Conservation (phyloP, 2,113 vertebrate species). For the Mormoops blainvillei region DNA sequence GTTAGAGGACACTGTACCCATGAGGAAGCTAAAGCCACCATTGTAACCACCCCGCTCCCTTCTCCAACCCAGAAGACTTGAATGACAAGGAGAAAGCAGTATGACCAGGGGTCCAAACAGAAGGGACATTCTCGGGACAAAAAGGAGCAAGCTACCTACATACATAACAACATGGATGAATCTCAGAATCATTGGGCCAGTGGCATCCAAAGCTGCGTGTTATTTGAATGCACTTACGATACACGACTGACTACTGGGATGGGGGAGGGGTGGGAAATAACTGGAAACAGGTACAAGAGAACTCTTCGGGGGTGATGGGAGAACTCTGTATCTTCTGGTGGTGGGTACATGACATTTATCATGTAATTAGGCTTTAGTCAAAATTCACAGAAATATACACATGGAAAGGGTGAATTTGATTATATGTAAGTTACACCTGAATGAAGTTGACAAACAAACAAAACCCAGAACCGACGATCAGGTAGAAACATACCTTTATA, state of each 20-base stretch:
- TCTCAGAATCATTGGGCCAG: not conserved
- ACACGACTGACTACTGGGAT: accelerated
- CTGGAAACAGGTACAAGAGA: accelerated
- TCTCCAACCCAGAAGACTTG: not conserved
- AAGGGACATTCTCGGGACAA: not conserved
- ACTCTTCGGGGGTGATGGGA: not conserved
- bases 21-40: not conserved
- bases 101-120: not conserved
- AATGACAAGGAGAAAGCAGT: not conserved
- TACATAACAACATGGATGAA: not conserved
- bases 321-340: not conserved
- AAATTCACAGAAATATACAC: not conserved
- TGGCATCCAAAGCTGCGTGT: too few relatives aligned
- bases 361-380: not conserved
- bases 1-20: accelerated
- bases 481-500: not conserved
- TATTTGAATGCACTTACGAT: accelerated
- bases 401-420: not conserved
- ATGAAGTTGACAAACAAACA: not conserved
- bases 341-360: not conserved
- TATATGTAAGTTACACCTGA: not conserved
- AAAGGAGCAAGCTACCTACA: not conserved
- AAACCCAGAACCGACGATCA: not conserved
- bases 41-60: accelerated
- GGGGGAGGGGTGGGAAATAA: accelerated